Evolutionary conservation across 2,888 invertebrate genomes (phyloP), one percentile per base, ranked within the genome.

Genomic region (Chalcis sispes): DNA sequence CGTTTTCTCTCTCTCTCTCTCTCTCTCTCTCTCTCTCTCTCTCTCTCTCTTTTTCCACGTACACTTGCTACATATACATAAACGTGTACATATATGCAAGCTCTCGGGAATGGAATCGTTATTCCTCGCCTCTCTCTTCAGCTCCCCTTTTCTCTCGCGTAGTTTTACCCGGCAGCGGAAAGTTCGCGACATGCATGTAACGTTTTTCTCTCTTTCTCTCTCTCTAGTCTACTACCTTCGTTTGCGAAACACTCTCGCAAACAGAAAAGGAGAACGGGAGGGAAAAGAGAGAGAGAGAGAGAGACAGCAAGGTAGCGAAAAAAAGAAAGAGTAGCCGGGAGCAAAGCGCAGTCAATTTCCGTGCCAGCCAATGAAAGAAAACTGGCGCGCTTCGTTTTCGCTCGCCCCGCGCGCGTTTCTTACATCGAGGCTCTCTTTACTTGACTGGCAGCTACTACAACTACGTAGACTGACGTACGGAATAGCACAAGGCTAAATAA

Each of bases 341-440:
- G 72, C 62, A 65, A 65, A 79, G 80, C 75, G 75, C 78, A 79
- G 80, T 81, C 83, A 82, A 84, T 84, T 83, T 83, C 79, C 79
- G 80, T 79, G 79, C 77, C 66, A 61, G 78, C 81, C 80, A 80
- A 81, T 82, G 79, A 76, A 72, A 76, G 76, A 72, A 76, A 72
- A 75, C 54, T 61, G 61, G 75, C 59, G 75, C 77, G n/a, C n/a
- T n/a, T 61, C 20, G 52, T 52, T 71, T 65, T 72, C 66, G 42
- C 40, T 56, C 46, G 27, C 23, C 65, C 13, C 62, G 65, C 78
- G 72, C 78, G 73, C 81, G 78, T 77, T 80, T 79, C 77, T 74
- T 73, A 64, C 73, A 75, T 71, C 73, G 69, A 77, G 42, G 75
- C 75, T 73, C 72, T 78, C 29, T 70, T 65, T 76, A 5, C 78